phyloP scores from a whole-genome alignment of 2,888 invertebrate genomes.

The Gastrophysa polygoni region DNA sequence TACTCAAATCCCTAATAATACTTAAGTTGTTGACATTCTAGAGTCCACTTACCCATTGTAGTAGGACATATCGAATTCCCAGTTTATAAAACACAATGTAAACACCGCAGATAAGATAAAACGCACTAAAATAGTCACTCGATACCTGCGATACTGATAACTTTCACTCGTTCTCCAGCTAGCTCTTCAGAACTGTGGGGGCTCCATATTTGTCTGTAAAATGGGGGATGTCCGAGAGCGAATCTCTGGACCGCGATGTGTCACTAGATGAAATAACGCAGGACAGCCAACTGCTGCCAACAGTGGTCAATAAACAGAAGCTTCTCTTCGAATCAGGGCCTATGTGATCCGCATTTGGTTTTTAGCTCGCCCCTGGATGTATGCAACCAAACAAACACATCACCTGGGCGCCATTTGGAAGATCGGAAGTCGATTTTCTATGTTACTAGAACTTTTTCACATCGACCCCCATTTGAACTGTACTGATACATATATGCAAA shows the following conservation, averaged over 20 bases:
- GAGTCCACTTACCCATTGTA: slow-evolving; percentile 34
- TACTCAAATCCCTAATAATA: no score
- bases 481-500: no score
- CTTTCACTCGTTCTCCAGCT: not conserved
- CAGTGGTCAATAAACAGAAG: slow-evolving; percentile 1
- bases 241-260: slow-evolving; percentile 31
- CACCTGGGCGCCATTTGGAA: no score
- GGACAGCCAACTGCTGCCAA: not conserved
- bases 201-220: slow-evolving; percentile 6
- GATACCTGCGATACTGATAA: not conserved
- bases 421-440: no score
- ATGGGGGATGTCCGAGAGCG: not conserved
- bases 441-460: no score
- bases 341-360: slow-evolving; percentile 17
- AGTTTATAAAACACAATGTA: slow-evolving; percentile 21
- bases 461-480: no score
- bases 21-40: slow-evolving; percentile 2
- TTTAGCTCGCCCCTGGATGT: not conserved
- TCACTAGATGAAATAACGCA: slow-evolving; percentile 20
- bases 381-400: no score
- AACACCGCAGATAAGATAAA: slow-evolving; percentile 27
- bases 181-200: slow-evolving; percentile 8
- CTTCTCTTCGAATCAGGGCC: not conserved
- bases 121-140: slow-evolving; percentile 5
- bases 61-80: slow-evolving; percentile 29